Evolutionary conservation across 2,888 invertebrate genomes (phyloP).

Genomic region (Ecliptopera silaceata): DNA sequence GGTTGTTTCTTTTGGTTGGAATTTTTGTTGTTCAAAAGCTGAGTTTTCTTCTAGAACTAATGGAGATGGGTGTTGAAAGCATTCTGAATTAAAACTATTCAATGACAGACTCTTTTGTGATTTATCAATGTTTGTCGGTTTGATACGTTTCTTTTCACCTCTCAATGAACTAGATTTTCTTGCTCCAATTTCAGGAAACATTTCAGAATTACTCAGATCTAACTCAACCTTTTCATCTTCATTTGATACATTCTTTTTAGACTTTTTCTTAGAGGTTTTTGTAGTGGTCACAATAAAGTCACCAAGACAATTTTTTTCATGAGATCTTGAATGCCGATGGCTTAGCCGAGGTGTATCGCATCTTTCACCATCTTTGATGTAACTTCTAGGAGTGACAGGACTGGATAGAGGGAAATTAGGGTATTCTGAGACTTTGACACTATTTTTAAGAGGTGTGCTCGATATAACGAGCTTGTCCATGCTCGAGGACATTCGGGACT

Average conservation of each 20-base stretch:
- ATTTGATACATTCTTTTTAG: slow-evolving; percentile 55
- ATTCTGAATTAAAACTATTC: slow-evolving; percentile 65
- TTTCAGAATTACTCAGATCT: slow-evolving; percentile 68
- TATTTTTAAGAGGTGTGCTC: slow-evolving; percentile 72
- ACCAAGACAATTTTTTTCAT: slow-evolving; percentile 69
- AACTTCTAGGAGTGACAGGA: slow-evolving; percentile 62
- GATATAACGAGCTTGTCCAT: slow-evolving; percentile 59
- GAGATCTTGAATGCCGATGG: slow-evolving; percentile 60
- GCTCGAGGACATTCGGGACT: slow-evolving; percentile 58
- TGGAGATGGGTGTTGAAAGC: slow-evolving; percentile 61
- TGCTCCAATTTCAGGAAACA: slow-evolving; percentile 73
- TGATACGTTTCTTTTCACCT: slow-evolving; percentile 73
- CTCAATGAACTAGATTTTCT: slow-evolving; percentile 64
- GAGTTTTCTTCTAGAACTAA: slow-evolving; percentile 64
- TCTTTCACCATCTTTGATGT: slow-evolving; percentile 56
- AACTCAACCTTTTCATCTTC: slow-evolving; percentile 60
- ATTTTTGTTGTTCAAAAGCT: slow-evolving; percentile 63
- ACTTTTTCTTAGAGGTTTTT: slow-evolving; percentile 64
- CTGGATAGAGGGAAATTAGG: slow-evolving; percentile 53
- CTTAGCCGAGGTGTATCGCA: slow-evolving; percentile 68
- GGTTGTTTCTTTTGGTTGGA: slow-evolving; percentile 58
- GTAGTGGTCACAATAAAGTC: slow-evolving; percentile 64
- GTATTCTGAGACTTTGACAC: slow-evolving; percentile 52
- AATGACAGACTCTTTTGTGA: slow-evolving; percentile 64
- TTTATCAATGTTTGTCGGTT: slow-evolving; percentile 77